Conservation (phyloP, 2,797 vertebrate genomes). For the Cryptoprocta ferox region DNA sequence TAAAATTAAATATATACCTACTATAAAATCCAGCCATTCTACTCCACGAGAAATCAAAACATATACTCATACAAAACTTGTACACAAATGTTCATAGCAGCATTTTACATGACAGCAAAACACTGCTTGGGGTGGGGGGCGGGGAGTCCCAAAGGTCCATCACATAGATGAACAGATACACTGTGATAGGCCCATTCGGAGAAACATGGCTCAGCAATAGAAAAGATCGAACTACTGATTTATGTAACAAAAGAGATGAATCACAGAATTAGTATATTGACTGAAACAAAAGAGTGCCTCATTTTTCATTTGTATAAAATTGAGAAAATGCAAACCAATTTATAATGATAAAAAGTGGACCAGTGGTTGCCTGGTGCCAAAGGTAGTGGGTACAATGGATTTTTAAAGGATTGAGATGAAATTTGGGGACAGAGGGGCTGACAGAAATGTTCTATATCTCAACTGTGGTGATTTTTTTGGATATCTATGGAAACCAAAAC, state of each 20-base stretch:
- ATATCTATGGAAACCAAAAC: neutral
- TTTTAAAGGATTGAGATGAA: neutral
- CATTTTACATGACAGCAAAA: neutral
- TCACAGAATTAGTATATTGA: neutral
- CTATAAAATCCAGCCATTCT: neutral
- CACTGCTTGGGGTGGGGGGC: rapidly evolving
- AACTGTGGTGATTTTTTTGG: neutral
- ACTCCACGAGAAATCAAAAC: neutral
- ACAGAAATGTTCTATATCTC: neutral
- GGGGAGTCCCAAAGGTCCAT: neutral
- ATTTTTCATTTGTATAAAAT: neutral
- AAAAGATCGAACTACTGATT: neutral
- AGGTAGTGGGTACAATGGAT: neutral
- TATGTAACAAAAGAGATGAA: neutral
- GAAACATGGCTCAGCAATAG: neutral
- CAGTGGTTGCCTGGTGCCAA: neutral
- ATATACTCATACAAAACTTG: neutral
- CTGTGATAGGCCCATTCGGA: neutral
- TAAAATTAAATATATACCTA: neutral
- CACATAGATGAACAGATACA: neutral
- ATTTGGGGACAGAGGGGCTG: rapidly evolving
- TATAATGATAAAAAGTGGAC: neutral
- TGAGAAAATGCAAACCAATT: neutral
- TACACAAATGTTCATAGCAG: neutral
- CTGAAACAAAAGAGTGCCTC: neutral